Evolutionary conservation across 1,140 invertebrate genomes (phyloP), one percentile per base, ranked within the genome.

Genomic region (Odontomachus brunneus): DNA sequence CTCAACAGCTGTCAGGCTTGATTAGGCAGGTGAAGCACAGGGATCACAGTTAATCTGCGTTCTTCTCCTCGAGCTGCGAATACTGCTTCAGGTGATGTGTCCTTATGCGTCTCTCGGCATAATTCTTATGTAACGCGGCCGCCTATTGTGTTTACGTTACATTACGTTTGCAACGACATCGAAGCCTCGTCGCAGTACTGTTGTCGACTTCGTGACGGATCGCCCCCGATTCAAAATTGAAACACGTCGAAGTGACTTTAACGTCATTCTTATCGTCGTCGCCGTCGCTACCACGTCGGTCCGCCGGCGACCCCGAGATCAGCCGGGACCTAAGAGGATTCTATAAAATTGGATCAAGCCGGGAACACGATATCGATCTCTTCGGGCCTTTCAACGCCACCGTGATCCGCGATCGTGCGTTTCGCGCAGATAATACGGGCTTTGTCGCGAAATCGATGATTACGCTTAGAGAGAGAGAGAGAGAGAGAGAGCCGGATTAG

Each of bases 91-190:
- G 38, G 38, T 44, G 38, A 44, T 44, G 38, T 44, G 3, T 7
- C 9, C 38, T 44, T 7, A 7, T 7, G 9, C 38, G 29, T 33
- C 38, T 44, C 3, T 44, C 3, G 5, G 38, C 3, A 44, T 11
- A 11, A 33, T 44, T 7, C 48, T 74, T 63, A 73, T 19, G 22
- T 63, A 74, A 74, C 38, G 15, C 19, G 19, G 53, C 5, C 15
- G 55, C 59, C 73, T 44, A 53, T 63, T 24, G 12, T 82, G 12
- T 73, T 82, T 74, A 44, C 24, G 29, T n/a, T 33, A 33, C 5
- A 5, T n/a, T n/a, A n/a, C 5, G 5, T 33, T 5, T n/a, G 29
- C 2, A 15, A 44, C 38, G 38, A 33, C 57, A n/a, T 29, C 4
- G n/a, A n/a, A 60, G 48, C n/a, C n/a, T n/a, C n/a, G n/a, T n/a